Base-by-base conservation (phyloP, 2,797 vertebrate genomes). In the Darevskia mixta region DNA sequence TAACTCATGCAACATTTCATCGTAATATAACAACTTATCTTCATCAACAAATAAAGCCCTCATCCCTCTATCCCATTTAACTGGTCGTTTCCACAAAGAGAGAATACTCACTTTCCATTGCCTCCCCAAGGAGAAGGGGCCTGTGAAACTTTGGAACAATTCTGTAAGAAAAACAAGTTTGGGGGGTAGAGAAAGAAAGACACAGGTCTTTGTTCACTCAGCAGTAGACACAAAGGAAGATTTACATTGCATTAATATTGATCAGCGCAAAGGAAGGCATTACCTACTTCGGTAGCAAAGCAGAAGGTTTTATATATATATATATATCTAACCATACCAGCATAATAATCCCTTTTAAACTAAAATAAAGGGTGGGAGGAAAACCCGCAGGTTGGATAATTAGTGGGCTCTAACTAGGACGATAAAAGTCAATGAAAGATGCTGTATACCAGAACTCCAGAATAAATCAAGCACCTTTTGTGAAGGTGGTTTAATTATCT, bases 101-200 rank as follows among this genome's bases (percentile, higher is more conserved):
- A 86, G 94, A 91, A 95, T 96, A 98, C 98, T 98, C 97, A 99
- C 99, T 99, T 99, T 97, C 98, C 98, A 94, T 98, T 99, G 95
- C 97, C 97, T 92, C 98, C 98, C 99, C 98, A 99, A 78, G 99
- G 98, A 95, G 99, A 99, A 64, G 98, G 98, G 83, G 98, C 98
- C 97, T 98, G 98, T 88, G 98, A 97, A 93, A 97, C 98, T 97
- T 99, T 99, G 85, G 98, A 98, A 90, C 98, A 98, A 97, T 98
- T 99, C 98, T 99, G 97, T 29, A 95, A 97, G 94, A 94, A 95
- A 95, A 94, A 95, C 94, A 92, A 94, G 89, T 94, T 8, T 89
- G 92, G 45, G 45, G 11, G 45, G 2, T 3, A 49, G 3, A 49
- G 45, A 13, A 1, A 49, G 86, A 94, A 94, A 92, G 89, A 91